phyloP scores from a whole-genome alignment of 2,113 vertebrate species.

The Bettongia penicillata region DNA sequence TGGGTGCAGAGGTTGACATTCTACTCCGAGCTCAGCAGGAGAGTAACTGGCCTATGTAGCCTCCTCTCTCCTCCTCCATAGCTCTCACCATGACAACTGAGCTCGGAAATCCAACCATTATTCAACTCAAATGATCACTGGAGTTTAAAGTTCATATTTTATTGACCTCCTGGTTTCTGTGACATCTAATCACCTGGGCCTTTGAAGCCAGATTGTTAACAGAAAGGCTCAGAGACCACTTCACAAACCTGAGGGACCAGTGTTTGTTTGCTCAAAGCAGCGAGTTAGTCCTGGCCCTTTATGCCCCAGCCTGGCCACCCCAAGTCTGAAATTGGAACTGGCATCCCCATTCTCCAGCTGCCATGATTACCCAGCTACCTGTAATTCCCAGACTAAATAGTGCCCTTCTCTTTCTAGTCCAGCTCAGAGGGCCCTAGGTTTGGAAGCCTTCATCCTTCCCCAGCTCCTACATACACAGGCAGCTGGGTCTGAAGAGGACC shows the following conservation, averaged over 20 bases:
- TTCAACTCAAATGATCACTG: slow-evolving; percentile 73
- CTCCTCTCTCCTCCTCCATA: slow-evolving; percentile 68
- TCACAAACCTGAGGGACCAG: slow-evolving; percentile 50
- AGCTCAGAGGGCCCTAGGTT: neutral
- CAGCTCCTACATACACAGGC: neutral
- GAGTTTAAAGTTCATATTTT: slow-evolving; percentile 76
- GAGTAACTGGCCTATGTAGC: slow-evolving; percentile 74
- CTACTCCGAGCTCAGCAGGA: slow-evolving; percentile 71
- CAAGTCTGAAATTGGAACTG: slow-evolving; percentile 40
- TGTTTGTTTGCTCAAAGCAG: slow-evolving; percentile 37
- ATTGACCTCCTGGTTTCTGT: slow-evolving; percentile 76
- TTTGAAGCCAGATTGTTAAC: slow-evolving; percentile 74
- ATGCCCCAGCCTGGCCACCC: slow-evolving; percentile 20
- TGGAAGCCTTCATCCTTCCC: slow-evolving; percentile 21
- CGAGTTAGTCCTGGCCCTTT: slow-evolving; percentile 18
- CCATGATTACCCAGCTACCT: slow-evolving; percentile 5
- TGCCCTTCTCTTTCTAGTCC: slow-evolving; percentile 34
- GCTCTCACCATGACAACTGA: slow-evolving; percentile 67
- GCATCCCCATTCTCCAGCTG: slow-evolving; percentile 7
- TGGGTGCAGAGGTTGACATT: slow-evolving; percentile 49
- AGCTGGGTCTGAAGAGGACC: neutral
- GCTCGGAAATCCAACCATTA: slow-evolving; percentile 71
- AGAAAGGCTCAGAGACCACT: slow-evolving; percentile 56
- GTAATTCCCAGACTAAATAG: slow-evolving; percentile 19
- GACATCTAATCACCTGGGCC: slow-evolving; percentile 76